Evolutionary conservation across 2,113 vertebrate genomes (phyloP), one percentile per base, ranked within the genome.

Genomic region (Cavia aperea): DNA sequence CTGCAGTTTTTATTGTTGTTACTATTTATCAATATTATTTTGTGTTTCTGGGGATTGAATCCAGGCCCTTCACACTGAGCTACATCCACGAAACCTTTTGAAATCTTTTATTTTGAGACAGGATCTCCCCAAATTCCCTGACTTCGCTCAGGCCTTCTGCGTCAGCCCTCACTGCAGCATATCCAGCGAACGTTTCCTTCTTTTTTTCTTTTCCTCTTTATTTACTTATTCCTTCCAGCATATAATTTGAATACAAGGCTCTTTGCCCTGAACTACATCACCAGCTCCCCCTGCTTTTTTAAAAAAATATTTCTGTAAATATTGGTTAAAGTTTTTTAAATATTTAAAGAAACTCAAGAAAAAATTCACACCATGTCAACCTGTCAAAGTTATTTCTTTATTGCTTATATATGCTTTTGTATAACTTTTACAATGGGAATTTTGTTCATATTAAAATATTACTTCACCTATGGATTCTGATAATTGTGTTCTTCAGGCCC

Each of bases 401-500:
- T 92, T 94, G 8, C 75, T 83, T 86, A 72, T 82, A 19, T 85
- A 51, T 85, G 2, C 3, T 58, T 86, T 90, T 63, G 14, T 68
- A 14, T 86, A 68, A 56, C 43, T 81, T 77, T 92, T 84, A 39
- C 16, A 78, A 1, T 72, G 49, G 58, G 16, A 83, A 60, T 63
- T 68, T 82, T 93, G 4, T 81, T 78, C 85, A 12, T 70, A 51
- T 94, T 91, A 60, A 73, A 49, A 85, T 60, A 49, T 83, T 85
- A 78, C 8, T 75, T 56, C 29, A n/a, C 29, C 33, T 33, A 12
- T 39, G 58, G 51, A 79, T 81, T 65, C 39, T 96, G 36, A 86
- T 93, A 83, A 9, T 91, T 56, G 4, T 94, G 18, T 95, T 95
- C 88, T 54, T 95, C 97, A 96, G 98, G 97, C 98, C 36, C 97